These are phyloP conservation scores for Corythaixoides concolor DNA, from an alignment of 2,113 vertebrate genomes.

Conservation along the genomic window DNA sequence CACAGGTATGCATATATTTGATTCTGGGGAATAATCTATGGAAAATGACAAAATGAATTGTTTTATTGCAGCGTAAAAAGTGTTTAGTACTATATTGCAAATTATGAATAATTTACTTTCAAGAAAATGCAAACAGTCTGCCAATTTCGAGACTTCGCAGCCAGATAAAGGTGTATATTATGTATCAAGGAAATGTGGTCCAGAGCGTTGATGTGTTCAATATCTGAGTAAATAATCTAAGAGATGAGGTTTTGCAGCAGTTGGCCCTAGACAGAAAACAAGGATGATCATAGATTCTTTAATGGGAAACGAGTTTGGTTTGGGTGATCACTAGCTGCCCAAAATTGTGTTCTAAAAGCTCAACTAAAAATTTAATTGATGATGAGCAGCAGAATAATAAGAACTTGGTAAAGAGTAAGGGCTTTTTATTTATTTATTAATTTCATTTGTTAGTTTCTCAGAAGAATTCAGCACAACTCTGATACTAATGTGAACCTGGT, in stretches of 20 bases:
- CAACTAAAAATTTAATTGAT: background rate
- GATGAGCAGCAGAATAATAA: background rate
- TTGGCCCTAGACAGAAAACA: background rate
- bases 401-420: background rate
- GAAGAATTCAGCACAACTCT: background rate
- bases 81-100: background rate
- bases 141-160: background rate
- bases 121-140: background rate
- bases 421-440: background rate
- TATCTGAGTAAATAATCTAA: background rate
- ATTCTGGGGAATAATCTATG: background rate
- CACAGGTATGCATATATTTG: background rate
- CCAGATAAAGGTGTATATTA: background rate
- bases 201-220: background rate
- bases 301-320: background rate
- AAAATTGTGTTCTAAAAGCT: background rate
- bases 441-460: background rate
- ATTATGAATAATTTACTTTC: background rate
- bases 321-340: background rate
- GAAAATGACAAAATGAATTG: background rate
- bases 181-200: background rate
- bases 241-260: background rate
- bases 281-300: background rate
- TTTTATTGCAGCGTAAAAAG: background rate
- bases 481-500: background rate